A percentile compares a stretch with the other conserved stretches of the same genome.
phyloP scores from a whole-genome alignment of 2,113 vertebrate genomes.

The Rattus rattus region DNA sequence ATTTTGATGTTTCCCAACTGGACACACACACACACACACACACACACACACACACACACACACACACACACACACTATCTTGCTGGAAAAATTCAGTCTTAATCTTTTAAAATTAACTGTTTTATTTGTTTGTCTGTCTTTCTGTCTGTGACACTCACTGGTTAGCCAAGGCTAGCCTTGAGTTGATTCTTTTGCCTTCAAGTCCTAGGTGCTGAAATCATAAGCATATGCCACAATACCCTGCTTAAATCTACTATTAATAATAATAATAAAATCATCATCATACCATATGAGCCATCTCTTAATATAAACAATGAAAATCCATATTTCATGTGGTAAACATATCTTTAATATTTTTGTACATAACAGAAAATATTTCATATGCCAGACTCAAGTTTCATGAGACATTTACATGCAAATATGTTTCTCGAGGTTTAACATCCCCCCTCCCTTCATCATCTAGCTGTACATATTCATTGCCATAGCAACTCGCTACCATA shows the following conservation, averaged over 20 bases:
- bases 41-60: neutral
- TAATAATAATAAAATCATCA: conserved; percentile 57
- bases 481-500: conserved; percentile 71
- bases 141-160: neutral
- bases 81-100: conserved; percentile 39
- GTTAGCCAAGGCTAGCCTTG: neutral
- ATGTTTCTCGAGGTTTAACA: conserved; percentile 58
- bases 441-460: conserved; percentile 53
- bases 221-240: neutral
- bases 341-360: conserved; percentile 47
- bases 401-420: conserved; percentile 62
- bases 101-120: conserved; percentile 17
- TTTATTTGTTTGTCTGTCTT: neutral
- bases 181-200: neutral
- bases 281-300: neutral
- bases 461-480: conserved; percentile 69
- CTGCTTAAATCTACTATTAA: conserved; percentile 22
- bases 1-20: neutral
- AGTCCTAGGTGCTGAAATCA: neutral
- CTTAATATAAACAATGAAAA: conserved; percentile 35
- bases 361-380: conserved; percentile 39
- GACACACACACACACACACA: neutral
- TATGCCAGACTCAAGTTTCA: conserved; percentile 7
- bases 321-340: conserved; percentile 40
- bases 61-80: accelerated